Evolutionary conservation across 2,888 invertebrate species (phyloP), one percentile per base, ranked within the genome.

Genomic region (Clivina fossor): DNA sequence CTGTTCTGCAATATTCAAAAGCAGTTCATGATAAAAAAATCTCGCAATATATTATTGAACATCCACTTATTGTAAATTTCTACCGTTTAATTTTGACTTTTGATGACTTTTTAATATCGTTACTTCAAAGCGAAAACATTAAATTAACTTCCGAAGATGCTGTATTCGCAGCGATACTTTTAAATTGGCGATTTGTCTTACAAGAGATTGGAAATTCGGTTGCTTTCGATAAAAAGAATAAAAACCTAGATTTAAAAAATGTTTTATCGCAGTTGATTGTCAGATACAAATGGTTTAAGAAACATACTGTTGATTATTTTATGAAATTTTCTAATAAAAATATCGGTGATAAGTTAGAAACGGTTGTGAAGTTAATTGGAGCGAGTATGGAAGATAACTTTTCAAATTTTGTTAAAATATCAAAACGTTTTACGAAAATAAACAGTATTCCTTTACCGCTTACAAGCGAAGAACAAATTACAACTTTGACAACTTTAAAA

Each of bases 271-370:
- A 82, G 46, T 66, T 90, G 1, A 76, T 81, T 60, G 75, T 88
- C 8, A 88, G 90, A 67, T 86, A 82, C 64, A 86, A 83, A 69
- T 90, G 90, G 90, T 68, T 90, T 28, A 72, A 78, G 13, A 90
- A 90, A 67, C 77, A 82, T 71, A 71, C 83, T 18, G 65, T 85
- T 1, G 66, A 68, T 22, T 68, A 63, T 32, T 38, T 74, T 2
- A 30, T 40, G 1, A 18, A 59, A 26, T 16, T 62, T 3, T 60
- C 68, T 7, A 60, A 64, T 13, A 40, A 59, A 5, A 33, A 62
- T 49, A 16, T 63, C 19, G 41, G 62, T 2, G 33, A 48, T 7
- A 19, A 53, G 5, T 56, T 72, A 13, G 18, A 53, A 9, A 35
- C 41, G 5, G 57, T 69, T n/a, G 54, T 71, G 2, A 24, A 53